A percentile compares a stretch with the other conserved stretches of the same genome.
Evolutionary conservation across 2,888 invertebrate species (phyloP).

Genomic region (Eupithecia subumbrata): DNA sequence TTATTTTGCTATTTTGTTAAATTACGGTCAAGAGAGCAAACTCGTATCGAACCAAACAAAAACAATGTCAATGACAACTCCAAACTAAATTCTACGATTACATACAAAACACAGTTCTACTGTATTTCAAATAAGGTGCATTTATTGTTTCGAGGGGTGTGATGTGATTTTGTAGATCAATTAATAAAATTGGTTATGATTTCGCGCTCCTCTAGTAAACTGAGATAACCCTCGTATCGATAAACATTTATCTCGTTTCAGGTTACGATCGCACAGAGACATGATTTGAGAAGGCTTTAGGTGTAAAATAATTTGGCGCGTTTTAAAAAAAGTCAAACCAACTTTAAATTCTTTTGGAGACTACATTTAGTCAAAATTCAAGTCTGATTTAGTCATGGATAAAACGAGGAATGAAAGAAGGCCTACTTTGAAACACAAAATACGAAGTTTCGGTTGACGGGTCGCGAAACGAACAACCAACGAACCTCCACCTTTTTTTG

Average conservation of each 20-base stretch:
- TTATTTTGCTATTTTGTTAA: background rate
- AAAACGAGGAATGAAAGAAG: no score
- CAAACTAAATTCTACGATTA: background rate
- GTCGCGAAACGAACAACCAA: no score
- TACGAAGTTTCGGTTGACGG: no score
- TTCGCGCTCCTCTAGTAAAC: constrained; percentile 1
- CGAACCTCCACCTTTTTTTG: no score
- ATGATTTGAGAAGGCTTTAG: constrained; percentile 7
- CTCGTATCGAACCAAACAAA: background rate
- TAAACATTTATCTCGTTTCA: constrained; percentile 24
- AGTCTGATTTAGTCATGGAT: no score
- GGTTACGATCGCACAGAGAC: constrained; percentile 12
- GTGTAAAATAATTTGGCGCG: background rate
- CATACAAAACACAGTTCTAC: background rate
- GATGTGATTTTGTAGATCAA: background rate
- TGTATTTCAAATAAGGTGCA: background rate
- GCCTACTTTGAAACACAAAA: no score
- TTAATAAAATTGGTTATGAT: background rate
- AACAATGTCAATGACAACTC: background rate
- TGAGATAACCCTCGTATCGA: constrained; percentile 38
- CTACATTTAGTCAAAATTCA: no score
- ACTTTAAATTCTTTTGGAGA: no score
- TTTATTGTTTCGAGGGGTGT: background rate
- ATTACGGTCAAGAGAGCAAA: background rate
- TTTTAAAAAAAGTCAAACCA: no score